Percentiles rank a stretch among this genome's conserved stretches.
Conservation (phyloP, 2,888 invertebrate species). For the Urechis unicinctus region DNA sequence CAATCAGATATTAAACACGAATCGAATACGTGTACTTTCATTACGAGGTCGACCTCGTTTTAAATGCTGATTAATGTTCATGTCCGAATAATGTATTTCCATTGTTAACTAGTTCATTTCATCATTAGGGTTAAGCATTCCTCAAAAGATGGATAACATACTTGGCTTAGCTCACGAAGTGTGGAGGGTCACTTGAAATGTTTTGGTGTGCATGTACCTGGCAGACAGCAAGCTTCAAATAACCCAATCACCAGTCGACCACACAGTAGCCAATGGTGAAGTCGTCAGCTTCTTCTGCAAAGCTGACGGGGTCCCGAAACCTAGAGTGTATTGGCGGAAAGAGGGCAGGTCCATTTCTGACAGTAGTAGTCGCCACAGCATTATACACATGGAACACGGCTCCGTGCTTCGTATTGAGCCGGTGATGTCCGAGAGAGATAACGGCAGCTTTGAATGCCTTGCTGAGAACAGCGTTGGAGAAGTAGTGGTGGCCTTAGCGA, state of each 20-base stretch:
- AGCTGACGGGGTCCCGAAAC: constrained; percentile 66
- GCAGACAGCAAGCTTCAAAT: no score
- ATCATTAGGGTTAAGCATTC: no score
- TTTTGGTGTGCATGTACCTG: no score
- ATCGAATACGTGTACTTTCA: no score
- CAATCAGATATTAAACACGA: no score
- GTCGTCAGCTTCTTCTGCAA: constrained; percentile 96
- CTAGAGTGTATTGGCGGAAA: constrained; percentile 92
- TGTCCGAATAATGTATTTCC: no score
- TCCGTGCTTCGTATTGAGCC: constrained; percentile 75
- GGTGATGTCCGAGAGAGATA: constrained; percentile 77
- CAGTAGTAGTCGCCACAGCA: constrained; percentile 29
- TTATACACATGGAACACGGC: constrained; percentile 56
- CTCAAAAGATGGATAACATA: no score
- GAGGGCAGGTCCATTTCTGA: constrained; percentile 78
- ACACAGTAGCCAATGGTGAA: constrained; percentile 83
- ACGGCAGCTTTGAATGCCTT: constrained; percentile 88
- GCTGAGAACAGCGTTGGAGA: constrained; percentile 97
- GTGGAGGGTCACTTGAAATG: no score
- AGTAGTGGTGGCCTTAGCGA: constrained; percentile 84
- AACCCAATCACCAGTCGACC: constrained; percentile 82
- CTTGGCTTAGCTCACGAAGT: no score
- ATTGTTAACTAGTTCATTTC: no score
- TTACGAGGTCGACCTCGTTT: no score
- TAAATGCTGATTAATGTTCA: no score